Evolutionary conservation across 92 coral and sea anemone species (phyloP), one percentile per base, ranked within the genome.

Genomic region (Nematostella vectensis): DNA sequence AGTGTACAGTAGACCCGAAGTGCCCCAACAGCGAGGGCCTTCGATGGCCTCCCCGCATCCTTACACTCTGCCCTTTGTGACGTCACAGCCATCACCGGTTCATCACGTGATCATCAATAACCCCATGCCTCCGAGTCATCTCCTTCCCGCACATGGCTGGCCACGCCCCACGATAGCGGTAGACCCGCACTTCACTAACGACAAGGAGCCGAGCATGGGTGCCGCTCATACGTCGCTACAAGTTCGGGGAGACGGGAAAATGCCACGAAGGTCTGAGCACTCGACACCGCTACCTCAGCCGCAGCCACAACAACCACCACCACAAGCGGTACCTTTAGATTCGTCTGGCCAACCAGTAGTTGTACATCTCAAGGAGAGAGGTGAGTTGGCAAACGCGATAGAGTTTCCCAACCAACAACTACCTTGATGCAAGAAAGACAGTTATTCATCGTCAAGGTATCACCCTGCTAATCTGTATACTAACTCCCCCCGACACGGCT

Each of bases 321-420:
- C 44, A 17, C 67, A 37, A 57, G 59, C 57, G 12, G 59, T 69
- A 15, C 68, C 69, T n/a, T 20, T 55, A 15, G 61, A 66, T 29
- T 40, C 62, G 18, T 27, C 63, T 25, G 72, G 62, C 4, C 63
- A 61, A 2, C 87, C 80, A 4, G 59, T 79, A n/a, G 80, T 79
- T 3, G 87, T 79, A 8, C 87, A 79, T 48, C 56, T 79, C 6
- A 79, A 79, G 52, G 87, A 79, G 59, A 42, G 87, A 67, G 87
- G 87, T 78, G 24, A 21, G 68, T 63, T 23, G 43, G 42, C n/a
- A n/a, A n/a, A n/a, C n/a, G n/a, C n/a, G n/a, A n/a, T n/a, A n/a
- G n/a, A n/a, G n/a, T n/a, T n/a, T n/a, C n/a, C n/a, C n/a, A n/a
- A n/a, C n/a, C n/a, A n/a, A n/a, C n/a, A n/a, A n/a, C n/a, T n/a